Evolutionary conservation across 2,797 vertebrate genomes (phyloP), one percentile per base, ranked within the genome.

Genomic region (Tiaroga cobitis): DNA sequence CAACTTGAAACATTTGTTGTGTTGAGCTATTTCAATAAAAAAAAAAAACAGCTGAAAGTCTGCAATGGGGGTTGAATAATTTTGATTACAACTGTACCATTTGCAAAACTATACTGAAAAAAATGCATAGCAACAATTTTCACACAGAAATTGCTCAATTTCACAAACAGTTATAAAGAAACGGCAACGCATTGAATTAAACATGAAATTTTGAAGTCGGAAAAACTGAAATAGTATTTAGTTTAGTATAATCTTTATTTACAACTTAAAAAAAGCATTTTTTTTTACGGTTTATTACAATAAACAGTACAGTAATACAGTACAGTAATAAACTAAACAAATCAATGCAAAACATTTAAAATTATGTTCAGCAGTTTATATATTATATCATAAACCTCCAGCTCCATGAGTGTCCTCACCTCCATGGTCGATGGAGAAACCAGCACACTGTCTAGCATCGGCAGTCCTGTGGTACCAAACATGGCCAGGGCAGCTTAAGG

Each of bases 381-480:
- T 19, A 46, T 51, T 39, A 84, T 39, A 75, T 69, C 7, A 37
- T 76, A 76, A 69, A 51, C 24, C 69, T 56, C 21, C 32, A 37
- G 21, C 51, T 13, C 21, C 0, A 32, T 37, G 49, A 19, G 37
- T 61, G 51, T 82, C 81, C 69, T 63, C 39, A 74, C 81, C 54
- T 49, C 56, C 0, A 6, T 26, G 56, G 29, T 63, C 56, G 43
- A 70, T 77, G 43, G 41, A 81, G 73, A 81, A 79, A 81, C 54
- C 82, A 73, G 74, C 46, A 59, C 54, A 72, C 77, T 75, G 78
- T 77, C 83, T 76, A 72, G 69, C 68, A 76, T 73, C 49, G 59
- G 37, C 61, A 37, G 77, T 69, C 59, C 84, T 84, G 59, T 69
- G 83, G 85, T 80, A 86, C 90, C 89, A 91, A 91, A 91, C 87